Evolutionary conservation across 2,888 invertebrate species (phyloP).

Genomic region (Polymixis flavicincta): DNA sequence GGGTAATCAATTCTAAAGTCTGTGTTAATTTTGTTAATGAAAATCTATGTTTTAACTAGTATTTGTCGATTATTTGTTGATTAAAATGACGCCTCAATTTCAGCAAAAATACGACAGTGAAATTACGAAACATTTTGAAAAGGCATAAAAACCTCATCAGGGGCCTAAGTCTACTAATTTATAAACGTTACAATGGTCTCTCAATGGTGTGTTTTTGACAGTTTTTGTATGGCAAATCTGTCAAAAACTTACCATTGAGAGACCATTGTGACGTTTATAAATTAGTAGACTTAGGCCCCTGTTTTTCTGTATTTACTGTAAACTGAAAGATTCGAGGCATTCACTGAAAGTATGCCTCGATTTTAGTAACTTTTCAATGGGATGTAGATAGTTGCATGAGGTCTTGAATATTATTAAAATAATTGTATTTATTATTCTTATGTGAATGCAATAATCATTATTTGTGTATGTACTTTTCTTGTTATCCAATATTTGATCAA

Average conservation of each 20-base stretch:
- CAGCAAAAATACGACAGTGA: neutral
- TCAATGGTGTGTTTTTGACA: no score
- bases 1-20: no score
- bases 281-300: no score
- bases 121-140: neutral
- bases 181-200: no score
- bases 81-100: neutral
- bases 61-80: no score
- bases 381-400: constrained; percentile 52
- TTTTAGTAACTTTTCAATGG: constrained; percentile 24
- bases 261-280: no score
- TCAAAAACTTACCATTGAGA: no score
- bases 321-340: constrained; percentile 13
- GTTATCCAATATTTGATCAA: constrained; percentile 8
- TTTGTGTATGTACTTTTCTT: constrained; percentile 19
- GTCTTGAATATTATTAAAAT: constrained; percentile 10
- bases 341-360: constrained; percentile 26
- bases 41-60: neutral
- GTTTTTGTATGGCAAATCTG: no score
- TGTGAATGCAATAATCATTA: constrained; percentile 32
- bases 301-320: constrained; percentile 17
- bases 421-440: constrained; percentile 2
- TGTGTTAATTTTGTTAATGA: neutral
- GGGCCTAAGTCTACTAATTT: no score
- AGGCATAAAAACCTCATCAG: neutral